Evolutionary conservation across 2,797 vertebrate genomes (phyloP), one percentile per base, ranked within the genome.

Genomic region (Glyptemys insculpta): DNA sequence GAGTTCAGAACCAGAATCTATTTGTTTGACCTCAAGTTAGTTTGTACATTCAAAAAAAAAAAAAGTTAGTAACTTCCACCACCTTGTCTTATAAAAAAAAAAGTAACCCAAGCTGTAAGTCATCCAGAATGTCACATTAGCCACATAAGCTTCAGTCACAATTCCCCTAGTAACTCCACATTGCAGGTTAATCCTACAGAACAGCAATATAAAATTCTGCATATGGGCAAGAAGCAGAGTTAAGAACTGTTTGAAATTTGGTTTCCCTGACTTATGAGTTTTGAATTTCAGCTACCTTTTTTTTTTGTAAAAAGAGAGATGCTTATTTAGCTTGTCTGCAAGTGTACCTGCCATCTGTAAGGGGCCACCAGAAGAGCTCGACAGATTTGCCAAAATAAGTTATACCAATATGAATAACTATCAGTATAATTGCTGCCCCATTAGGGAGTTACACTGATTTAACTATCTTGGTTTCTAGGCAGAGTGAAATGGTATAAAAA

Each of bases 391-490:
- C n/a, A 8, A 18, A 0, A 16, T 50, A 88, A 50, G 57, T n/a
- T 57, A 78, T 31, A 88, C 23, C 3, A 86, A 81, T 37, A 62
- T 34, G 11, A 25, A 44, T 53, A 53, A 3, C n/a, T 12, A 54
- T 11, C 0, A 89, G 82, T 6, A 88, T 59, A 12, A 52, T 50
- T 41, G 62, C 0, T 15, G 12, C 34, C 83, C 34, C 41, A n/a
- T 49, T 8, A 81, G 47, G 23, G 89, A 47, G 78, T 27, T 27
- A 27, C 6, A 50, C 50, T 50, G 50, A 50, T 78, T 62, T 72
- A 91, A 78, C 16, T 16, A 81, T 1, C 65, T 0, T 12, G 6
- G 65, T 15, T 0, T 0, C 47, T 49, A 65, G 83, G 3, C 31
- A 72, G 11, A 49, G 31, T 41, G 41, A 83, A 92, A 53, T 0